phyloP scores from a whole-genome alignment of 2,888 invertebrate species.

The Yponomeuta sedellus region DNA sequence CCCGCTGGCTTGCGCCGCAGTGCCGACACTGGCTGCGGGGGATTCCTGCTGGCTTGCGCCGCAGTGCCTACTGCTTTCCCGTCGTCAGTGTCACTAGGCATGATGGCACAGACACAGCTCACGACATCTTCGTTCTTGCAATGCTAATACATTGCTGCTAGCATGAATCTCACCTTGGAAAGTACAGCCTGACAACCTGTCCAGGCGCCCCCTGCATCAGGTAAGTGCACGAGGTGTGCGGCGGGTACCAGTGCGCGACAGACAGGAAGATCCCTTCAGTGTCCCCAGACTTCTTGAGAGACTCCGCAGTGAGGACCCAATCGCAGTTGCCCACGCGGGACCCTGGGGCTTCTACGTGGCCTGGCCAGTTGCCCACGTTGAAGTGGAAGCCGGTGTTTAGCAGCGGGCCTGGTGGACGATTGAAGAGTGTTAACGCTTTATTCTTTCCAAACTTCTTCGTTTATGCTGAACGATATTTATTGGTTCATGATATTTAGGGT shows the following conservation, averaged over 20 bases:
- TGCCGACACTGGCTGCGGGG: too few species aligned
- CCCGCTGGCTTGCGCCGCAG: too few species aligned
- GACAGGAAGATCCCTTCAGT: constrained; percentile 93
- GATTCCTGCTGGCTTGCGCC: too few species aligned
- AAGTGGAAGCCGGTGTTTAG: constrained; percentile 96
- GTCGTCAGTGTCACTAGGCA: too few species aligned
- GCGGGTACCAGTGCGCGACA: constrained; percentile 96
- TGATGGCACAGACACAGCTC: too few species aligned
- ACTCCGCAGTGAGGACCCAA: constrained; percentile 90
- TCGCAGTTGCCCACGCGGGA: constrained; percentile 91
- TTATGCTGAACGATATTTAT: too few species aligned
- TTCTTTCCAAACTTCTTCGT: too few species aligned
- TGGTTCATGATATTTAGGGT: too few species aligned
- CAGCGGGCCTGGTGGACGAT: constrained; percentile 79
- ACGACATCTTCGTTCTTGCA: too few species aligned
- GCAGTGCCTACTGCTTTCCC: too few species aligned
- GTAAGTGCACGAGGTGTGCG: constrained; percentile 94
- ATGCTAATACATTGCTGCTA: too few species aligned
- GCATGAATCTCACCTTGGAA: constrained; percentile 81
- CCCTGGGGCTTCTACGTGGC: constrained; percentile 92
- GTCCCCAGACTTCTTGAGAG: constrained; percentile 85
- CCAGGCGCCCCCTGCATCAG: constrained; percentile 90
- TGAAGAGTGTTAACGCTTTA: neutral
- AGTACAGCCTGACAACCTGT: constrained; percentile 92
- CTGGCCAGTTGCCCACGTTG: constrained; percentile 96